Conservation (phyloP, 2,113 vertebrate genomes). For the Oxyruncus cristatus region DNA sequence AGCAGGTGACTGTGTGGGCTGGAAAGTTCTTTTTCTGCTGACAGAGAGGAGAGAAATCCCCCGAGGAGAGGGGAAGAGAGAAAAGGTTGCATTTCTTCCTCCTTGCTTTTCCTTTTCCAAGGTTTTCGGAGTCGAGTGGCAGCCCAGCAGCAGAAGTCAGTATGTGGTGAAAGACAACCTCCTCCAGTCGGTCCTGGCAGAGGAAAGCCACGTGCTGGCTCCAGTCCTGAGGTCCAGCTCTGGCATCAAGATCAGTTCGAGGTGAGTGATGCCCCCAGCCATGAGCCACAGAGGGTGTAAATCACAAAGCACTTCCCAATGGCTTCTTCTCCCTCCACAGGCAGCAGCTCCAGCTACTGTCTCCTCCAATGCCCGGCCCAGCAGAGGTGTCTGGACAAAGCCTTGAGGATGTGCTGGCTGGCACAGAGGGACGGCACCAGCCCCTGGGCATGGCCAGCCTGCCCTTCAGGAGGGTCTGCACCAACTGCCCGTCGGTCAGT, state of each 20-base stretch:
- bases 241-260: slow-evolving; percentile 45
- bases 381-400: neutral
- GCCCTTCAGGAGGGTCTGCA: slow-evolving; percentile 42
- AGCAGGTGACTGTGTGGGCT: neutral
- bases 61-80: neutral
- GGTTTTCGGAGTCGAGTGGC: slow-evolving; percentile 63
- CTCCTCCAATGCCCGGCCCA: neutral
- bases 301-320: neutral
- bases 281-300: neutral
- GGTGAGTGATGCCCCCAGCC: neutral
- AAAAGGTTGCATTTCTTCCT: neutral
- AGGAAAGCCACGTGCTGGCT: slow-evolving; percentile 57
- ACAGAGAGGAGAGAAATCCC: neutral
- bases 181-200: slow-evolving; percentile 26
- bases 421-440: neutral
- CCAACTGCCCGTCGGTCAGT: slow-evolving; percentile 34
- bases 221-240: slow-evolving; percentile 41
- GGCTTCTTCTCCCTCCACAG: slow-evolving; percentile 10
- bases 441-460: slow-evolving; percentile 5
- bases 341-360: slow-evolving; percentile 55
- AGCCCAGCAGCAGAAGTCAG: slow-evolving; percentile 47
- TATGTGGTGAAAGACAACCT: slow-evolving; percentile 18
- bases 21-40: neutral
- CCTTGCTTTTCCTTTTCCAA: neutral
- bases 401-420: neutral